Evolutionary conservation across 2,797 vertebrate species (phyloP).

Genomic region (Onychomys arenicola): DNA sequence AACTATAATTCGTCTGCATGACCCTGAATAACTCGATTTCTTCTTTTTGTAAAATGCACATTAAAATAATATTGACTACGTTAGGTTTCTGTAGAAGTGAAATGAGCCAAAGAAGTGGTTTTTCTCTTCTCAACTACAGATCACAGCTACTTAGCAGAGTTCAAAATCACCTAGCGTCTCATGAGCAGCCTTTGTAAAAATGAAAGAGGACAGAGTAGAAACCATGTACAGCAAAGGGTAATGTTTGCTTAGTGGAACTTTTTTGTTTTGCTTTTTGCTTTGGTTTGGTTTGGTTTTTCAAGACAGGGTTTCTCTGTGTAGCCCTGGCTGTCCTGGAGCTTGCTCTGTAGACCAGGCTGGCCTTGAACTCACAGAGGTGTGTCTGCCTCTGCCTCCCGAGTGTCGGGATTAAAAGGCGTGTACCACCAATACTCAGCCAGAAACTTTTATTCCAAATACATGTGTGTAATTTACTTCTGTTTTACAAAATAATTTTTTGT

Average conservation of each 20-base stretch:
- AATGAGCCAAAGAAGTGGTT: slow-evolving; percentile 6
- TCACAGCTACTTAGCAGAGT: not conserved
- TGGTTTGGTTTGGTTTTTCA: too few species aligned
- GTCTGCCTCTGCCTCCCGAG: too few species aligned
- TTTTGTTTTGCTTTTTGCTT: not conserved
- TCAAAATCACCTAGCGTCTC: not conserved
- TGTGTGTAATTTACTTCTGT: not conserved
- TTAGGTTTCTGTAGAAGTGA: not conserved
- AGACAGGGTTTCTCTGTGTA: too few species aligned
- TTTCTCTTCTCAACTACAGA: not conserved
- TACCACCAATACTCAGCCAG: too few species aligned
- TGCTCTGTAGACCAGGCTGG: too few species aligned
- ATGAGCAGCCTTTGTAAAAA: not conserved
- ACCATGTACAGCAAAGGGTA: not conserved
- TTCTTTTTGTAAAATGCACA: not conserved
- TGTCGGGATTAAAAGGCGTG: too few species aligned
- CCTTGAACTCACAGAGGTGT: too few species aligned
- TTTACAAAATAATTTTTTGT: not conserved
- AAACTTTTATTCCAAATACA: not conserved
- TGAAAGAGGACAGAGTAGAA: slow-evolving; percentile 22
- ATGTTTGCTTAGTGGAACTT: not conserved
- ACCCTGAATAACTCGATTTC: slow-evolving; percentile 10
- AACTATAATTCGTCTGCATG: not conserved
- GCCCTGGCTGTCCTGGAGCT: too few species aligned
- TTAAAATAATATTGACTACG: not conserved